Percentiles rank a stretch among this genome's conserved stretches.
phyloP scores from a whole-genome alignment of 2,888 invertebrate genomes.

The Tachina fera region DNA sequence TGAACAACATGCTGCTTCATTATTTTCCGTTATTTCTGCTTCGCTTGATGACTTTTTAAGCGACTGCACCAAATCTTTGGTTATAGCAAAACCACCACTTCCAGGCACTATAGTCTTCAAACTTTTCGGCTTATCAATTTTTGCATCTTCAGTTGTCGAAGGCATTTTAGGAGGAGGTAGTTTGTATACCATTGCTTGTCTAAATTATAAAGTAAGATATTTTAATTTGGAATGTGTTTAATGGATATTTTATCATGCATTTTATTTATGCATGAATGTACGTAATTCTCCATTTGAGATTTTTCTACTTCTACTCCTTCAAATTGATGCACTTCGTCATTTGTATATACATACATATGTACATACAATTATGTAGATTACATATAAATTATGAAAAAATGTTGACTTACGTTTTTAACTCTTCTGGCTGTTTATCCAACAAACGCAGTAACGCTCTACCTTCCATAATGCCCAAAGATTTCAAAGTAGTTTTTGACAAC shows the following conservation, averaged over 20 bases:
- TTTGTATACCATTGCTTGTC: conserved; percentile 88
- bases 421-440: conserved; percentile 87
- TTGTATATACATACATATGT: background rate
- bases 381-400: background rate
- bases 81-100: conserved; percentile 77
- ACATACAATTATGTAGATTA: too few species aligned
- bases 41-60: conserved; percentile 73
- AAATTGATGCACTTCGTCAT: background rate
- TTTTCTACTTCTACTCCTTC: too few species aligned
- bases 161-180: conserved; percentile 78
- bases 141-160: conserved; percentile 52
- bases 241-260: too few species aligned
- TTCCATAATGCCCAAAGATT: conserved; percentile 89
- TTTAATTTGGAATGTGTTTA: too few species aligned
- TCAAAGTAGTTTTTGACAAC: conserved; percentile 88
- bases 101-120: conserved; percentile 70
- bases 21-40: conserved; percentile 73
- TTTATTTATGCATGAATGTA: background rate
- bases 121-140: conserved; percentile 73
- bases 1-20: conserved; percentile 21
- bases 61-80: conserved; percentile 78
- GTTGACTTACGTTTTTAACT: conserved; percentile 84
- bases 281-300: too few species aligned
- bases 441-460: conserved; percentile 90
- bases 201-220: conserved; percentile 75